Evolutionary conservation across 1,140 invertebrate species (phyloP).

Genomic region (Coboldia fuscipes): DNA sequence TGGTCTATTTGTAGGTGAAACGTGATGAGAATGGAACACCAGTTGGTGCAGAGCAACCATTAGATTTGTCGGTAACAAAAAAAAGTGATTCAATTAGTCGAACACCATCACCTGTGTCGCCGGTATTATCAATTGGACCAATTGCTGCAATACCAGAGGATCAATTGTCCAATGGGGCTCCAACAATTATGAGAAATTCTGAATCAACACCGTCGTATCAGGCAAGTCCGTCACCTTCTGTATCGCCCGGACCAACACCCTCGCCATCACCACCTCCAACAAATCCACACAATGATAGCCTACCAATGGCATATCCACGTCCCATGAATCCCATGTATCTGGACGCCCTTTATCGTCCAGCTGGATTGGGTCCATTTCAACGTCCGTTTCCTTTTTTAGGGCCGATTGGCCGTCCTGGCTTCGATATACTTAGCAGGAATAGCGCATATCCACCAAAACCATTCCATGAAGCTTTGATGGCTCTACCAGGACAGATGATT

Average conservation of each 20-base stretch:
- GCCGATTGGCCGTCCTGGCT: conserved; percentile 31
- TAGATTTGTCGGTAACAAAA: conserved; percentile 44
- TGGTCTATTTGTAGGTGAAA: no score
- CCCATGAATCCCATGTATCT: conserved; percentile 57
- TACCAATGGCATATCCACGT: conserved; percentile 51
- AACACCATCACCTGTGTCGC: conserved; percentile 3
- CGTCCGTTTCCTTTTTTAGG: conserved; percentile 47
- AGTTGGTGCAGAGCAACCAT: conserved; percentile 32
- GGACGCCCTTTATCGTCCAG: conserved; percentile 39
- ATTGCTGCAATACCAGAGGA: background rate
- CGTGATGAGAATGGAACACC: conserved; percentile 3
- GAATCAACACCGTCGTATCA: conserved; percentile 11
- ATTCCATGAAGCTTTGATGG: conserved; percentile 26
- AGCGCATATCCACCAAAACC: conserved; percentile 27
- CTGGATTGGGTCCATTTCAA: conserved; percentile 6
- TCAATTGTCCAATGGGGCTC: background rate
- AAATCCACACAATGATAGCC: conserved; percentile 13
- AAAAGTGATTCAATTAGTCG: conserved; percentile 12
- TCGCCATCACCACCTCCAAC: conserved; percentile 21
- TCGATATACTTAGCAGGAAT: conserved; percentile 28
- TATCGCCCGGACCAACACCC: conserved; percentile 13
- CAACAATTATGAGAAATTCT: conserved; percentile 6
- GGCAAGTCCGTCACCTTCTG: conserved; percentile 11
- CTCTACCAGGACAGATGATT: conserved; percentile 11
- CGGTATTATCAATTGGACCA: background rate